These are phyloP conservation scores for Epinephelus malabaricus DNA, from an alignment of 2,797 vertebrate genomes.

Conservation along the genomic window DNA sequence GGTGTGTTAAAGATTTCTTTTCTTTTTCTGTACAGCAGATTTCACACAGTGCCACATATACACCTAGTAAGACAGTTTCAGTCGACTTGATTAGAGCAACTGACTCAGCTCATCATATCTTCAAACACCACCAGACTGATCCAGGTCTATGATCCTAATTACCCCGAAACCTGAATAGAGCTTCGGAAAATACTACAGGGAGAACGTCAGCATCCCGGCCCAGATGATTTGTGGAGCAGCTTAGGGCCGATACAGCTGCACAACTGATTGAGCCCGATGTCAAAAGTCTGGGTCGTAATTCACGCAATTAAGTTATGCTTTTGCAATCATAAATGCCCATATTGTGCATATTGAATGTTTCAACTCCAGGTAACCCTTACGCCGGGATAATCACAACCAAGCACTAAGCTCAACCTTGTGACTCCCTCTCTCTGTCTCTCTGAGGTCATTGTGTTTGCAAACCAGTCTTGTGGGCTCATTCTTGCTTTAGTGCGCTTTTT, in stretches of 20 bases:
- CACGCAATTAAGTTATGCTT: conserved; percentile 73
- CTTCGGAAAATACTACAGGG: conserved; percentile 63
- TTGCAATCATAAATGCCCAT: conserved; percentile 70
- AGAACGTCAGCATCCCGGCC: conserved; percentile 57
- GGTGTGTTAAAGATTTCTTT: conserved; percentile 21
- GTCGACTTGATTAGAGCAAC: conserved; percentile 60
- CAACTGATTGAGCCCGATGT: conserved; percentile 73
- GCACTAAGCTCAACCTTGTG: conserved; percentile 65
- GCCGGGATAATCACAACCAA: conserved; percentile 60
- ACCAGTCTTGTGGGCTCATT: conserved; percentile 38
- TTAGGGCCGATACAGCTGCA: conserved; percentile 80
- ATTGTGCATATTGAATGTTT: conserved; percentile 60
- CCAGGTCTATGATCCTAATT: conserved; percentile 60
- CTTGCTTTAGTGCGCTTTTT: conserved; percentile 13
- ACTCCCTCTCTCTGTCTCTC: conserved; percentile 40
- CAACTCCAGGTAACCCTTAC: conserved; percentile 77
- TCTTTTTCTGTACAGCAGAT: conserved; percentile 21
- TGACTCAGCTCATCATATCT: conserved; percentile 54
- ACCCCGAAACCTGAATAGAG: conserved; percentile 60
- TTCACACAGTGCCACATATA: conserved; percentile 61
- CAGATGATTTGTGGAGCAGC: conserved; percentile 77
- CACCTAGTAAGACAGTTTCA: conserved; percentile 20
- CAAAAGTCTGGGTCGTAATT: conserved; percentile 68
- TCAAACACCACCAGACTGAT: conserved; percentile 43
- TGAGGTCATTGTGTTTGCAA: conserved; percentile 66